Percentiles rank a stretch among this genome's conserved stretches.
Conservation (phyloP, 92 coral and sea anemone genomes). For the Phenganax stokvisi region DNA sequence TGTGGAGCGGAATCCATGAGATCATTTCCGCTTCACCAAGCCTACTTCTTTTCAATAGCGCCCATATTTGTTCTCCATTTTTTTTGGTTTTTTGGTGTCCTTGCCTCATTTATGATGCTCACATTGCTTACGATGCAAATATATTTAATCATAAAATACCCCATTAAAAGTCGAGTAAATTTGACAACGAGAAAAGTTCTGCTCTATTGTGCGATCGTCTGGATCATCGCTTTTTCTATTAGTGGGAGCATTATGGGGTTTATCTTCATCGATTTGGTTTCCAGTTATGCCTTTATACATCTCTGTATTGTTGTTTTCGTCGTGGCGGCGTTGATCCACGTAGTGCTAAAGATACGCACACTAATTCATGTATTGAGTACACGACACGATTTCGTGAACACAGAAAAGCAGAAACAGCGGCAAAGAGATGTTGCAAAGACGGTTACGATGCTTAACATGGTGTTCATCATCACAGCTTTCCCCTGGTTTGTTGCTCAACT, state of each 20-base stretch:
- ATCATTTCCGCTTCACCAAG: too few species aligned
- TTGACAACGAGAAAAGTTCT: constrained; percentile 41
- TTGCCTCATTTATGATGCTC: constrained; percentile 11
- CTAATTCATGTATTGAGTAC: neutral
- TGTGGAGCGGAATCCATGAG: neutral
- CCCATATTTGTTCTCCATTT: neutral
- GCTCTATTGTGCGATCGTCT: constrained; percentile 67
- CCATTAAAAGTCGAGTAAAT: constrained; percentile 6
- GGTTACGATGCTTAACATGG: neutral
- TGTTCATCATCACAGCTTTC: constrained; percentile 11
- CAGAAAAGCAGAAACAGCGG: neutral
- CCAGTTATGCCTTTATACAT: too few species aligned
- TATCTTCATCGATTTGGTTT: neutral
- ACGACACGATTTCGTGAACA: neutral
- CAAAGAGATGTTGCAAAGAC: constrained; percentile 3
- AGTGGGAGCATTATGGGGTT: neutral
- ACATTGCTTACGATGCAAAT: constrained; percentile 24
- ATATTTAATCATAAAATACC: constrained; percentile 25
- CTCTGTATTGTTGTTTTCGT: constrained; percentile 1
- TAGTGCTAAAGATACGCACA: neutral
- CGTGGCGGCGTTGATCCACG: neutral
- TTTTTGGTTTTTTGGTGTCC: neutral
- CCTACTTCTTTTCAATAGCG: too few species aligned
- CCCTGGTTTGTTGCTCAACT: constrained; percentile 7
- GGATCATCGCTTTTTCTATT: constrained; percentile 59